Evolutionary conservation across 2,797 vertebrate species (phyloP).

Genomic region (Ataeniobius toweri): DNA sequence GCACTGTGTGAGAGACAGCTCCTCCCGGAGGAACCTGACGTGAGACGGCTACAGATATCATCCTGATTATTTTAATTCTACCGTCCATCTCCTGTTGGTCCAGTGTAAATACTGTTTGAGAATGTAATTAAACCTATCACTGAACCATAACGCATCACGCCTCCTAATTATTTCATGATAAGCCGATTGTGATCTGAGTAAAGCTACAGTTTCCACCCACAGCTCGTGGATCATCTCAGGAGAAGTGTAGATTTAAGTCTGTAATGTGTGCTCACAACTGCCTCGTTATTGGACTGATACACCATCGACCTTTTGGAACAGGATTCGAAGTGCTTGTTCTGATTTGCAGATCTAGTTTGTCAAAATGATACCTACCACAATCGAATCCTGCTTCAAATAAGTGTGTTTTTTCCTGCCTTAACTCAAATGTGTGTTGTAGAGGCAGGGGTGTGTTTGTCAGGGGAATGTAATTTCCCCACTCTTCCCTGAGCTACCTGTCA

Average conservation of each 20-base stretch:
- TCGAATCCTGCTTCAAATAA: not conserved
- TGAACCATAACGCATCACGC: constrained; percentile 40
- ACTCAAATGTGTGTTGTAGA: constrained; percentile 16
- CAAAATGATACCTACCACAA: not conserved
- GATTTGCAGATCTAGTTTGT: constrained; percentile 16
- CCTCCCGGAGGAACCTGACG: constrained; percentile 31
- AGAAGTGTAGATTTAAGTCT: constrained; percentile 14
- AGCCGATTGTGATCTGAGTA: constrained; percentile 45
- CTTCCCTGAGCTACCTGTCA: constrained; percentile 48
- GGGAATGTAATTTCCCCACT: constrained; percentile 41
- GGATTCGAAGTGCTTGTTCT: constrained; percentile 11
- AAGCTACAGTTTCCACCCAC: constrained; percentile 29
- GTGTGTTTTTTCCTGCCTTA: not conserved
- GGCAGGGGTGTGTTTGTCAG: constrained; percentile 24
- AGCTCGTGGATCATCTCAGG: constrained; percentile 35
- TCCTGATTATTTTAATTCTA: constrained; percentile 46
- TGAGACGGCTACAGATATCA: constrained; percentile 38
- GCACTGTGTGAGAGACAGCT: constrained; percentile 45
- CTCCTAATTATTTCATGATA: constrained; percentile 53
- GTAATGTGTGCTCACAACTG: constrained; percentile 36
- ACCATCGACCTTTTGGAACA: constrained; percentile 6
- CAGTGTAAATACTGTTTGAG: constrained; percentile 50
- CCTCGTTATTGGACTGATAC: constrained; percentile 37
- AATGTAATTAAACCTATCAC: constrained; percentile 66
- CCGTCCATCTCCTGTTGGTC: constrained; percentile 45